These are phyloP conservation scores for Gymnodraco acuticeps DNA, from an alignment of 2,797 vertebrate genomes.

Conservation along the genomic window DNA sequence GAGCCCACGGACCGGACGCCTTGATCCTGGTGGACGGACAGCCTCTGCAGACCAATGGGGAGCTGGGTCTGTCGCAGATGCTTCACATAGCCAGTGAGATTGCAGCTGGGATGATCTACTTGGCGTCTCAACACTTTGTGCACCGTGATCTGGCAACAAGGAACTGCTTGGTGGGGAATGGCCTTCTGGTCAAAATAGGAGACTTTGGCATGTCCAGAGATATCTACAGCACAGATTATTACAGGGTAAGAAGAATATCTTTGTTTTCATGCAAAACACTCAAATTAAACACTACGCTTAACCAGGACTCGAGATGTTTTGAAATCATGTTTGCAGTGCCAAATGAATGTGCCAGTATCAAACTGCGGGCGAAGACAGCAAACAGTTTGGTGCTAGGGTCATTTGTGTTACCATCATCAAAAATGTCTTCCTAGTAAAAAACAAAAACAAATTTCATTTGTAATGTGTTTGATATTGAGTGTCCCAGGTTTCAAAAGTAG, in stretches of 20 bases:
- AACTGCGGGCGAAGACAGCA: neutral
- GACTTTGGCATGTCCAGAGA: conserved; percentile 99
- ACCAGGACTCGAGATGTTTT: neutral
- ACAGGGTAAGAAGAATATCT: conserved; percentile 90
- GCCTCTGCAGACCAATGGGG: conserved; percentile 93
- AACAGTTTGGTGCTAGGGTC: neutral
- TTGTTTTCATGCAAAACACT: neutral
- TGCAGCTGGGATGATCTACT: conserved; percentile 96
- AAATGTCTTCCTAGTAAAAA: neutral
- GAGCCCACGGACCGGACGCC: conserved; percentile 97
- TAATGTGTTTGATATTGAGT: conserved; percentile 1
- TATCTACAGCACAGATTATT: conserved; percentile 99
- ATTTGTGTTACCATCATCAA: neutral
- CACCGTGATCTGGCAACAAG: conserved; percentile 98
- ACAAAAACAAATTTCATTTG: neutral
- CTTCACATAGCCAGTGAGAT: conserved; percentile 98
- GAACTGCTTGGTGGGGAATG: conserved; percentile 97
- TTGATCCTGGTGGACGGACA: conserved; percentile 97
- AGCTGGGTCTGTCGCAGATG: conserved; percentile 96
- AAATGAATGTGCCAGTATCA: neutral
- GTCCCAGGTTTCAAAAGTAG: no score
- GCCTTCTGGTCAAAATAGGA: conserved; percentile 97
- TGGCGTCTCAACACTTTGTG: conserved; percentile 98
- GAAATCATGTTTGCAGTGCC: neutral
- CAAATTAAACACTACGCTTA: neutral